Evolutionary conservation across 2,797 vertebrate genomes (phyloP), one percentile per base, ranked within the genome.

Genomic region (Acipenser oxyrinchus): DNA sequence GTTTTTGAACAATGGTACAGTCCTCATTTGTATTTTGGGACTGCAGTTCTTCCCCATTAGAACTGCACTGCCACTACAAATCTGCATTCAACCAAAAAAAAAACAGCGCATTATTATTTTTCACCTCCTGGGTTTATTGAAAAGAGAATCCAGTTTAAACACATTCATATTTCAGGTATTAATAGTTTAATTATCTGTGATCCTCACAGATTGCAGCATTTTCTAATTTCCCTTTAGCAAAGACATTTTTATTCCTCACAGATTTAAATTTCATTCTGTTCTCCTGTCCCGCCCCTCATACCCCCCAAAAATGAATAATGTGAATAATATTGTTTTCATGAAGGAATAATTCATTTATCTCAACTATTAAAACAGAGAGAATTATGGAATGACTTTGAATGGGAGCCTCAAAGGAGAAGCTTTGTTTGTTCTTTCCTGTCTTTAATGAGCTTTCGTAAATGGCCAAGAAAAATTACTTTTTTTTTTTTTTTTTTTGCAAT

Each of bases 271-370:
- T 83, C 83, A 87, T 89, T 92, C 93, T 93, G 91, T 79, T 90
- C 69, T 70, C 48, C 62, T 84, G 82, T 84, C 82, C 79, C 78
- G 69, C 74, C 72, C 81, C 80, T 37, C 7, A 37, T 15, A 37
- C 53, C 80, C 79, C 88, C 83, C 84, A 83, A 86, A 87, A 89
- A 81, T 87, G 83, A 93, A 93, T 90, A 93, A 88, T 90, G 89
- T 84, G 83, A 93, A 93, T 93, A 93, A 94, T 90, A 86, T 77
- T 93, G 85, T 92, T 94, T 93, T 91, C 90, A 94, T 92, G 91
- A 92, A 93, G 92, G 93, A 94, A 95, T 95, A 94, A 97, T 97
- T 97, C 97, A 97, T 98, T 97, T 95, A 95, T 96, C 93, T 93
- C 93, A 96, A 96, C 94, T 91, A 96, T 95, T 96, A 93, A 96